Conservation (phyloP, 2,888 invertebrate genomes). For the Acleris laterana region DNA sequence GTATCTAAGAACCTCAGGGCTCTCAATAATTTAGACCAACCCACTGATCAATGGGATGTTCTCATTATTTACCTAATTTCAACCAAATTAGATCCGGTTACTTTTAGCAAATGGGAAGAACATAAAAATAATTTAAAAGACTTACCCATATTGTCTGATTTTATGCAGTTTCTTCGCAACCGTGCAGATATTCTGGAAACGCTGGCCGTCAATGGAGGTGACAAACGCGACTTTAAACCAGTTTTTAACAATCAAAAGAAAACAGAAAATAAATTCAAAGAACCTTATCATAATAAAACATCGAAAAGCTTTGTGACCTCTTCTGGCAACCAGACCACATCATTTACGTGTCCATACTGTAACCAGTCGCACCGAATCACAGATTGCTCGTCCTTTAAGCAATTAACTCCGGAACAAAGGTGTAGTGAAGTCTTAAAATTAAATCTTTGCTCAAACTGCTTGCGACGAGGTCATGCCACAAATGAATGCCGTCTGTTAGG, state of each 20-base stretch:
- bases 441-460: constrained; percentile 33
- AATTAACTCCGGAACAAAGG: constrained; percentile 10
- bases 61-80: constrained; percentile 15
- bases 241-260: background rate
- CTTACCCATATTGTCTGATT: constrained; percentile 9
- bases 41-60: constrained; percentile 11
- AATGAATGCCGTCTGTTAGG: constrained; percentile 10
- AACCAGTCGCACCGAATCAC: constrained; percentile 15
- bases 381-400: constrained; percentile 25
- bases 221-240: constrained; percentile 9
- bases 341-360: constrained; percentile 18
- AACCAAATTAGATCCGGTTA: constrained; percentile 9
- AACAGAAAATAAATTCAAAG: constrained; percentile 5
- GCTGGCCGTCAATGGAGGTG: constrained; percentile 1
- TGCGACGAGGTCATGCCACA: constrained; percentile 18
- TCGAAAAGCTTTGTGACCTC: constrained; percentile 5
- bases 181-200: constrained; percentile 38
- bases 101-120: constrained; percentile 12
- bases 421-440: constrained; percentile 15
- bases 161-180: constrained; percentile 24
- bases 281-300: background rate
- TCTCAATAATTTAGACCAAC: constrained; percentile 8
- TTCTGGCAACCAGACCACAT: background rate
- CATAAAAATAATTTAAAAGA: constrained; percentile 12
- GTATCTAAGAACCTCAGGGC: constrained; percentile 10